A percentile compares a stretch with the other conserved stretches of the same genome.
Evolutionary conservation across 2,113 vertebrate species (phyloP).

Genomic region (Lipotes vexillifer): DNA sequence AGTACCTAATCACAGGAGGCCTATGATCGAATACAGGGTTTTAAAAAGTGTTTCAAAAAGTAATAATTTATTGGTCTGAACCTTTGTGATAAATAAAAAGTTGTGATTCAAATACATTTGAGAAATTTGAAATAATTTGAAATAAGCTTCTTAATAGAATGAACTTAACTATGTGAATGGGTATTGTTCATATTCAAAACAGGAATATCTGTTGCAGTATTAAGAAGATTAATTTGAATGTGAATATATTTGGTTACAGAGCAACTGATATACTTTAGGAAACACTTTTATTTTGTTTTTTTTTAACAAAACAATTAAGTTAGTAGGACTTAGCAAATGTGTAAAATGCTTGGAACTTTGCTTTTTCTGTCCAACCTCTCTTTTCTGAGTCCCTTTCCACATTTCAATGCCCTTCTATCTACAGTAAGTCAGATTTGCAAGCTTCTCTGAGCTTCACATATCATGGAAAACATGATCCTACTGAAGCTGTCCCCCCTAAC

Average conservation of each 20-base stretch:
- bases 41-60: not conserved
- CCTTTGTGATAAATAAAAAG: not conserved
- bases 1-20: not conserved
- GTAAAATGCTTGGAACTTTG: not conserved
- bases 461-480: not conserved
- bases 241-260: not conserved
- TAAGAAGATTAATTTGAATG: not conserved
- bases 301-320: not conserved
- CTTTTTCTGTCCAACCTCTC: not conserved
- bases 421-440: not conserved
- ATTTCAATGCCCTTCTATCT: not conserved
- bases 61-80: not conserved
- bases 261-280: not conserved
- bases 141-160: slow-evolving; percentile 27
- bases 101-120: not conserved
- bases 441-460: not conserved
- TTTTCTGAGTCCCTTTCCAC: not conserved
- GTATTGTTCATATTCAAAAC: not conserved
- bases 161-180: not conserved
- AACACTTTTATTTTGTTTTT: not conserved
- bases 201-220: not conserved
- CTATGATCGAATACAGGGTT: not conserved
- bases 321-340: not conserved
- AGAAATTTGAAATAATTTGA: slow-evolving; percentile 17
- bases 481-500: not conserved